Base-by-base conservation (phyloP, 1,140 invertebrate genomes). In the Prorops nasuta region DNA sequence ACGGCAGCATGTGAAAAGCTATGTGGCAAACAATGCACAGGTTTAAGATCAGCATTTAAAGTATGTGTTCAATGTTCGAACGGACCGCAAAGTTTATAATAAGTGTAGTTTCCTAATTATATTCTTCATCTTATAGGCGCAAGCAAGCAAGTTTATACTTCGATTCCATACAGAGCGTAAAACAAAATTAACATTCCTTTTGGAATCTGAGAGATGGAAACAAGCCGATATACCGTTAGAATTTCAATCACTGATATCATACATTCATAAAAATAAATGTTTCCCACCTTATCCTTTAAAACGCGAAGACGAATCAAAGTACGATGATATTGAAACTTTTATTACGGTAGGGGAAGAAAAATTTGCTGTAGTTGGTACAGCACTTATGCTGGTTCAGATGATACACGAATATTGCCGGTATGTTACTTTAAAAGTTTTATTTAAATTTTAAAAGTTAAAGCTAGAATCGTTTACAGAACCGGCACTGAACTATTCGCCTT, bases 171-270 rank as follows among this genome's bases (percentile, higher is more conserved):
- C 87, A 38, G 92, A 96, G 64, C 79, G 90, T 35, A 92, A 92
- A 72, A 85, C 82, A 17, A 95, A 95, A 74, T 76, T 98, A 17
- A 88, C 85, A 51, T 64, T 88, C 49, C 81, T 95, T 28, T 76
- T 99, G 28, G 95, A 98, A 64, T 86, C 85, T 57, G 96, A 99
- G 76, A 81, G 88, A 41, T 99, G 96, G 96, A 93, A 90, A 69
- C 85, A 89, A 60, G 90, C 92, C n/a, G 91, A 96, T 59, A 90
- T 98, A 35, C 89, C 92, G 1, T 72, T 79, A 49, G 91, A 94
- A 70, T 89, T 96, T 70, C 94, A 97, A 75, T 80, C 79, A 48
- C 79, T 96, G 38, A 85, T 96, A 10, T 69, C 57, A 38, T 71
- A 60, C 44, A 49, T 78, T 17, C 43, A 71, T 42, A 59, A 79